Percentiles rank a stretch among this genome's conserved stretches.
Evolutionary conservation across 2,888 invertebrate genomes (phyloP).

Genomic region (Holacanthella duospinosa): DNA sequence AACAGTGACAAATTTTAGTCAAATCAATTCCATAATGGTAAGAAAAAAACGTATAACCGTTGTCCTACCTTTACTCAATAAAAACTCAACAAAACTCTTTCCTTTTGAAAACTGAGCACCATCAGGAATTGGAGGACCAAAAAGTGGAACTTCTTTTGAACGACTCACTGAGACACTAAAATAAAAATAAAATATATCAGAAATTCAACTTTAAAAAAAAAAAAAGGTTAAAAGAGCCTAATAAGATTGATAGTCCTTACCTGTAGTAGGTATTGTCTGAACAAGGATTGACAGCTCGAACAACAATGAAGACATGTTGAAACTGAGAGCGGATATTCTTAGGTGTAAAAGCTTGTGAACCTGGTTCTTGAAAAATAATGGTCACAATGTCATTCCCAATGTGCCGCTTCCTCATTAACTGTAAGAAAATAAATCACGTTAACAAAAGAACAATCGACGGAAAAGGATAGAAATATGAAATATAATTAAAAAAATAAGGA

Average conservation of each 20-base stretch:
- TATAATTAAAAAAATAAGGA: too few relatives aligned
- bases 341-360: constrained; percentile 84
- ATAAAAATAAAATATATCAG: constrained; percentile 9
- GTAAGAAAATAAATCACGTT: too few relatives aligned
- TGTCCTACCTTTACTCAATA: constrained; percentile 73
- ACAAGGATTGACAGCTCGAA: constrained; percentile 78
- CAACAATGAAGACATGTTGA: constrained; percentile 92
- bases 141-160: constrained; percentile 88
- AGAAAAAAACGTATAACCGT: too few relatives aligned
- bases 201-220: too few relatives aligned
- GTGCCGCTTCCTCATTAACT: constrained; percentile 81
- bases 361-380: constrained; percentile 87
- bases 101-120: constrained; percentile 79
- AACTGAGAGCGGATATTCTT: constrained; percentile 91
- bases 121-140: constrained; percentile 87
- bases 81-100: constrained; percentile 86
- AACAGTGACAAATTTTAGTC: too few relatives aligned
- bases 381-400: constrained; percentile 98
- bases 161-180: constrained; percentile 52
- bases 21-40: too few relatives aligned
- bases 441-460: neutral
- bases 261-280: constrained; percentile 83
- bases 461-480: constrained; percentile 3
- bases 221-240: neutral
- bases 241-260: too few relatives aligned